Evolutionary conservation across 2,113 vertebrate species (phyloP).

Genomic region (Limnothrissa miodon): DNA sequence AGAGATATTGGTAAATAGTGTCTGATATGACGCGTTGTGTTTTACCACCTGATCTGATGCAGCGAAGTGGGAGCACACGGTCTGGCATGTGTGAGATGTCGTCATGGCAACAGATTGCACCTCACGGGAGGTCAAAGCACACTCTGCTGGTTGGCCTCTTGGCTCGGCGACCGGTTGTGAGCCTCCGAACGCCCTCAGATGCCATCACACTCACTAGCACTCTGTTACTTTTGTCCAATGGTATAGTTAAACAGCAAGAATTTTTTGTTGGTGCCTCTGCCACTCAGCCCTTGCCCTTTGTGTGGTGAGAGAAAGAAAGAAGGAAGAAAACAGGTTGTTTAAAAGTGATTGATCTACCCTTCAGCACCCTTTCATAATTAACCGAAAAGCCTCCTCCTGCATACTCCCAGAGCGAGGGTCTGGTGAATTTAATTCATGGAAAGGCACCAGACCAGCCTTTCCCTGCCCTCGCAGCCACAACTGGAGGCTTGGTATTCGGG

Average conservation of each 20-base stretch:
- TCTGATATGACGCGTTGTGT: background rate
- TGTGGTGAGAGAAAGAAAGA: background rate
- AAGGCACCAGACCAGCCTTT: background rate
- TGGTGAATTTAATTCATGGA: slow-evolving; percentile 38
- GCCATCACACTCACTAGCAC: background rate
- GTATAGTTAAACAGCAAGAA: background rate
- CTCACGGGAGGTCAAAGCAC: slow-evolving; percentile 55
- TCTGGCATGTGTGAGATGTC: slow-evolving; percentile 53
- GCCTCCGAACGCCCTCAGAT: background rate
- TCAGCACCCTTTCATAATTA: slow-evolving; percentile 59
- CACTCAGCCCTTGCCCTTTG: background rate
- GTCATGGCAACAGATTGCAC: slow-evolving; percentile 62
- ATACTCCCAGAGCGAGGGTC: slow-evolving; percentile 2
- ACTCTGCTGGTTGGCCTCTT: slow-evolving; percentile 47
- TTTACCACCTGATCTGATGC: background rate
- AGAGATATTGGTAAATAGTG: background rate
- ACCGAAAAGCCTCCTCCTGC: slow-evolving; percentile 55
- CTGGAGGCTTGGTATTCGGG: background rate
- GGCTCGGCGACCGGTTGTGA: slow-evolving; percentile 36
- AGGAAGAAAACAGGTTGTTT: slow-evolving; percentile 5
- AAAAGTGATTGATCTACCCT: slow-evolving; percentile 58
- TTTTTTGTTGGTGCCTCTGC: too few species aligned
- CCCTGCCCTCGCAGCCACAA: background rate
- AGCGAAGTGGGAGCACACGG: background rate
- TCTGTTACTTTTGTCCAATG: too few species aligned